phyloP scores from a whole-genome alignment of 2,113 vertebrate species.

The Cyanocitta stelleri region DNA sequence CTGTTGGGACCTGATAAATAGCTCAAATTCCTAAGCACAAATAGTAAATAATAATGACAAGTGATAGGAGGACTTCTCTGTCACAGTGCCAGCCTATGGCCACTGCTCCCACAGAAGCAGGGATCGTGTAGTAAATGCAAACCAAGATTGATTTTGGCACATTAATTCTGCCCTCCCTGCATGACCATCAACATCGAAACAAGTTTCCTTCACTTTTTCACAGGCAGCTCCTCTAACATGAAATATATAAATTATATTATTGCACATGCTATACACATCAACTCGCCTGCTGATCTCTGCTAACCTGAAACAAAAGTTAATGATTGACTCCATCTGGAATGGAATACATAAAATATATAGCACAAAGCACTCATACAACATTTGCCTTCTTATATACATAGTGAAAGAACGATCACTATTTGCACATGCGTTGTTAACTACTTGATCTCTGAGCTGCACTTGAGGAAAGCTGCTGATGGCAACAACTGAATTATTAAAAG shows the following conservation, averaged over 20 bases:
- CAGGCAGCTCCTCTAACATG: background rate
- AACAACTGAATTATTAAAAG: background rate
- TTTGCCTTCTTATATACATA: background rate
- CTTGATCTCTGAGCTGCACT: background rate
- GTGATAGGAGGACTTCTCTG: background rate
- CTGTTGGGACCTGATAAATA: background rate
- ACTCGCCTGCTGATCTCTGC: background rate
- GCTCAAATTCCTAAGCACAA: background rate
- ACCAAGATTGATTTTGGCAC: background rate
- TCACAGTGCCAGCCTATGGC: background rate
- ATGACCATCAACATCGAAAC: background rate
- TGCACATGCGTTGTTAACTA: background rate
- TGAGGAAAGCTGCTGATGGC: background rate
- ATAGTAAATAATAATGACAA: background rate
- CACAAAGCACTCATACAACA: background rate
- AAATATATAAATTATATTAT: background rate
- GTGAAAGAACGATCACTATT: background rate
- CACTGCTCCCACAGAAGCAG: background rate
- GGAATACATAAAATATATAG: constrained; percentile 15
- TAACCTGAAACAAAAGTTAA: constrained; percentile 31
- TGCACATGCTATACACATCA: background rate
- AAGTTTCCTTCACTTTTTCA: background rate
- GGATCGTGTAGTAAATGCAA: background rate
- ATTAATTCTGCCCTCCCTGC: background rate
- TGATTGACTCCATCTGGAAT: constrained; percentile 7